Evolutionary conservation across 2,113 vertebrate species (phyloP).

Genomic region (Poecilia latipinna): DNA sequence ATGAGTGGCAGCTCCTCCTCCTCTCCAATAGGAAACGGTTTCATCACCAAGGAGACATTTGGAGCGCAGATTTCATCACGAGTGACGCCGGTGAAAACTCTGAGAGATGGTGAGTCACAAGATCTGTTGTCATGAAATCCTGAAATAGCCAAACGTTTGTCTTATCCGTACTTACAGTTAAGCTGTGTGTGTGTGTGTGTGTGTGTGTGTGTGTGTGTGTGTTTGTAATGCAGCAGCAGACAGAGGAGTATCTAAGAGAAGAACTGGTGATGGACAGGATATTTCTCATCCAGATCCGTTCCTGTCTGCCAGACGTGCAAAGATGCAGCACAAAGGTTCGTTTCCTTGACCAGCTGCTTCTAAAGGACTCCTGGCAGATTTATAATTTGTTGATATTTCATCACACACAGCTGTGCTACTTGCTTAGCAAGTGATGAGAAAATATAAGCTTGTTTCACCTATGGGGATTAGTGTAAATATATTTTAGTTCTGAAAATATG

Average conservation of each 20-base stretch:
- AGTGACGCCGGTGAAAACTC: slow-evolving; percentile 50
- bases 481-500: not conserved
- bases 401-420: not conserved
- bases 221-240: slow-evolving; percentile 22
- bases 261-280: slow-evolving; percentile 41
- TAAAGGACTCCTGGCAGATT: not conserved
- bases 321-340: slow-evolving; percentile 60
- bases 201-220: not conserved
- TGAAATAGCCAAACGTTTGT: not conserved
- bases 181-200: not conserved
- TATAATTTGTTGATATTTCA: not conserved
- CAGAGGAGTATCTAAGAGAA: slow-evolving; percentile 25
- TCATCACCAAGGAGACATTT: slow-evolving; percentile 91
- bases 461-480: not conserved
- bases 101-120: slow-evolving; percentile 70
- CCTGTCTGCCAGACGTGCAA: slow-evolving; percentile 30
- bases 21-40: slow-evolving; percentile 79
- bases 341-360: not conserved
- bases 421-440: not conserved
- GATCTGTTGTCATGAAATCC: not conserved
- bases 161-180: not conserved
- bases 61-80: slow-evolving; percentile 70
- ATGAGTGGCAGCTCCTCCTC: slow-evolving; percentile 60
- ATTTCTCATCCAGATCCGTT: slow-evolving; percentile 42
- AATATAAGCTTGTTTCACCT: not conserved